Conservation (phyloP, 2,888 invertebrate species). For the Drosophila meridiana region DNA sequence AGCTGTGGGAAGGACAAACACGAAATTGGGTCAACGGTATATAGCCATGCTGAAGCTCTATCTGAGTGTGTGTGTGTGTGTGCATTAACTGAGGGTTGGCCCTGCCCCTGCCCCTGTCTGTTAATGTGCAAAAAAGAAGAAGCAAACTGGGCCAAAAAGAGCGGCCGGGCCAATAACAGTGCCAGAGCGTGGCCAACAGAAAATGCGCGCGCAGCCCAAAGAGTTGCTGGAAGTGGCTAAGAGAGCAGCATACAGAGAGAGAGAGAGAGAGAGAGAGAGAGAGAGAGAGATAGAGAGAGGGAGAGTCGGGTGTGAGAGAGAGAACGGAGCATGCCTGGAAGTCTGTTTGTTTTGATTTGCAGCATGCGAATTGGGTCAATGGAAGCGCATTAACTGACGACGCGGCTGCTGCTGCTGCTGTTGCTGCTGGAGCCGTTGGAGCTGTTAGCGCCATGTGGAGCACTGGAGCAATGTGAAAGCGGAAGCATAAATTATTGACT, state of each 20-base stretch:
- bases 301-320: slow-evolving; percentile 2
- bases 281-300: neutral
- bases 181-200: slow-evolving; percentile 20
- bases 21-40: slow-evolving; percentile 79
- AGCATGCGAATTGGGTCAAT: slow-evolving; percentile 65
- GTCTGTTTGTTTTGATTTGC: slow-evolving; percentile 67
- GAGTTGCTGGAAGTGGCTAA: neutral
- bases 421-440: slow-evolving; percentile 18
- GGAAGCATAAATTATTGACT: slow-evolving; percentile 73
- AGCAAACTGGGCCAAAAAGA: slow-evolving; percentile 63
- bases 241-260: neutral
- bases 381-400: slow-evolving; percentile 61
- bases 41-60: slow-evolving; percentile 47
- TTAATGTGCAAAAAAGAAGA: slow-evolving; percentile 44
- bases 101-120: slow-evolving; percentile 49
- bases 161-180: slow-evolving; percentile 64
- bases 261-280: neutral
- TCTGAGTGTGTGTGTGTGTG: slow-evolving; percentile 3
- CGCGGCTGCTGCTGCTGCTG: slow-evolving; percentile 25
- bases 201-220: slow-evolving; percentile 48
- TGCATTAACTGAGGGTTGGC: slow-evolving; percentile 57
- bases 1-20: slow-evolving; percentile 77
- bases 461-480: slow-evolving; percentile 30
- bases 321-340: slow-evolving; percentile 40
- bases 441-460: slow-evolving; percentile 21